Conservation (phyloP, 2,888 invertebrate species). For the Sminthurinus aureus region DNA sequence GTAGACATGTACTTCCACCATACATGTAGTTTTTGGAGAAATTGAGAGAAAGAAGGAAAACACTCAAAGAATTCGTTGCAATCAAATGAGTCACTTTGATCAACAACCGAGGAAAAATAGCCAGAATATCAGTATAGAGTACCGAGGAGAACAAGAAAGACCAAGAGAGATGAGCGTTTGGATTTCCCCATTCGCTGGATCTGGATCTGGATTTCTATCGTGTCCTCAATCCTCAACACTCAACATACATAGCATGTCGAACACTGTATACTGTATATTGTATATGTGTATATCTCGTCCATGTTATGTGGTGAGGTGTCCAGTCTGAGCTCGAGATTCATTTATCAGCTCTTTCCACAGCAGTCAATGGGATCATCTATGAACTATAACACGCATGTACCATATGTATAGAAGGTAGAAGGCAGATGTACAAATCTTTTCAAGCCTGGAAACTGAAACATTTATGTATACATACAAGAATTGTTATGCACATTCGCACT, state of each 20-base stretch:
- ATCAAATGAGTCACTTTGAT: constrained; percentile 35
- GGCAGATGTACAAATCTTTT: too few relatives aligned
- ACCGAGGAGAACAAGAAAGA: constrained; percentile 1
- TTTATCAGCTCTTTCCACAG: constrained; percentile 30
- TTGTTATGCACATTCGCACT: neutral
- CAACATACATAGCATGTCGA: neutral
- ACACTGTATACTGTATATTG: neutral
- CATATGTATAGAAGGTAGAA: too few relatives aligned
- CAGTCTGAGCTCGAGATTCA: constrained; percentile 32
- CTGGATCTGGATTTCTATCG: neutral
- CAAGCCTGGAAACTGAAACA: neutral
- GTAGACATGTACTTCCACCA: too few relatives aligned
- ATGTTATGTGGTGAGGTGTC: constrained; percentile 38
- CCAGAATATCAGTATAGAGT: neutral
- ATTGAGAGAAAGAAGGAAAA: neutral
- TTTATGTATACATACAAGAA: neutral
- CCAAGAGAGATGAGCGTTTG: constrained; percentile 25
- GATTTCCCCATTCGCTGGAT: constrained; percentile 14
- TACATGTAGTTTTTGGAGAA: neutral
- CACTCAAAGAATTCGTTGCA: constrained; percentile 9
- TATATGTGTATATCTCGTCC: constrained; percentile 9
- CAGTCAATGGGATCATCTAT: neutral
- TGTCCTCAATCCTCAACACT: neutral
- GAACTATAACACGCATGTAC: too few relatives aligned
- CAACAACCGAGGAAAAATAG: constrained; percentile 26